phyloP scores from a whole-genome alignment of 2,888 invertebrate species.

The Rhynchonema sp. region DNA sequence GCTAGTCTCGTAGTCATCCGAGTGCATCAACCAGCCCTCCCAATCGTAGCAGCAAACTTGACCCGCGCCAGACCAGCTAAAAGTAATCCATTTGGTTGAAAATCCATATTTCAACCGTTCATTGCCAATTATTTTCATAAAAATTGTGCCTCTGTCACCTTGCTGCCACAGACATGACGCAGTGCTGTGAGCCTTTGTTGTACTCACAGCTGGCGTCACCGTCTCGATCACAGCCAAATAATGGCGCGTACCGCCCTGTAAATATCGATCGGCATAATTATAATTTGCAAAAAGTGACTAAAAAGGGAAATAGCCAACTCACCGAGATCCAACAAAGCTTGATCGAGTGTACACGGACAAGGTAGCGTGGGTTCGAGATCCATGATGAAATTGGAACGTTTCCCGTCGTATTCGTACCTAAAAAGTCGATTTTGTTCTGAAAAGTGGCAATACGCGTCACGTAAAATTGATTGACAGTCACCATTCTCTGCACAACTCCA shows the following conservation, averaged over 20 bases:
- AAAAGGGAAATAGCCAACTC: not conserved
- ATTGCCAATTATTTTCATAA: too few species aligned
- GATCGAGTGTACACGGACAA: conserved; percentile 73
- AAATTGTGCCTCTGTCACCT: too few species aligned
- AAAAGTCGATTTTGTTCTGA: not conserved
- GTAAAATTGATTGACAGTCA: not conserved
- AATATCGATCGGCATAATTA: too few species aligned
- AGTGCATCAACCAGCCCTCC: conserved; percentile 66
- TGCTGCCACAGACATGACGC: conserved; percentile 69
- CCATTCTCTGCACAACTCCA: conserved; percentile 64
- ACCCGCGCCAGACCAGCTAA: conserved; percentile 35
- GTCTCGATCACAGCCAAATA: conserved; percentile 67
- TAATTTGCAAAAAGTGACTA: too few species aligned
- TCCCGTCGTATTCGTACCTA: conserved; percentile 47
- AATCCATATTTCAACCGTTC: too few species aligned
- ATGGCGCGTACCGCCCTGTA: conserved; percentile 69
- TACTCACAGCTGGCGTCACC: conserved; percentile 59
- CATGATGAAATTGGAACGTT: conserved; percentile 17
- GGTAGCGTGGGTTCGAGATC: conserved; percentile 13
- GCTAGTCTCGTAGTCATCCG: conserved; percentile 60
- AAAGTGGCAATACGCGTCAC: not conserved
- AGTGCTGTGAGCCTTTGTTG: conserved; percentile 68
- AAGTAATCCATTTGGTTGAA: conserved; percentile 31
- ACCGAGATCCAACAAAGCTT: conserved; percentile 59
- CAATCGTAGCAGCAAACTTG: conserved; percentile 92